Evolutionary conservation across 1,140 invertebrate species (phyloP).

Genomic region (Mycetomoellerius zeteki): DNA sequence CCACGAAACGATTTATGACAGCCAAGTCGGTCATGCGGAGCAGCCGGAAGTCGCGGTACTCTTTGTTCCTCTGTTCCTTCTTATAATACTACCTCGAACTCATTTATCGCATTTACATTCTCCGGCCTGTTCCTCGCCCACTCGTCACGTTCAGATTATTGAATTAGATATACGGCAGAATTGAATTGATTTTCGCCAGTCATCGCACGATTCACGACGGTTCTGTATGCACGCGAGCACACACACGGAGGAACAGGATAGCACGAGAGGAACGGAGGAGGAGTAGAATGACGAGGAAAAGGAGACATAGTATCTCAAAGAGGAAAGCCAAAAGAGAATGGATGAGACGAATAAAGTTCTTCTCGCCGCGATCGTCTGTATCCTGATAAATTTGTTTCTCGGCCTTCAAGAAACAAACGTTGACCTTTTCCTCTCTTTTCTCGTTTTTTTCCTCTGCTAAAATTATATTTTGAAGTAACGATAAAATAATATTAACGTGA

Average conservation of each 20-base stretch:
- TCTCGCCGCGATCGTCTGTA: conserved; percentile 8
- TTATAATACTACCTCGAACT: conserved; percentile 62
- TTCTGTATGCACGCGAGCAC: conserved; percentile 62
- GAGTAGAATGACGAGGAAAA: conserved; percentile 19
- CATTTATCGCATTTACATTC: conserved; percentile 83
- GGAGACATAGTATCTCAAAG: conserved; percentile 18
- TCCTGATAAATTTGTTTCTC: neutral
- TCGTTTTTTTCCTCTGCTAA: neutral
- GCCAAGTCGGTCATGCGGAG: conserved; percentile 70
- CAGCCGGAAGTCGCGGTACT: conserved; percentile 76
- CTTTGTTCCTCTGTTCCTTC: conserved; percentile 72
- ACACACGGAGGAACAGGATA: conserved; percentile 27
- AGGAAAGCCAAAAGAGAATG: conserved; percentile 30
- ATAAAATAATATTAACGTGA: neutral
- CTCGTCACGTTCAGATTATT: conserved; percentile 80
- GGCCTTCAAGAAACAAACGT: neutral
- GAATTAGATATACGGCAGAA: conserved; percentile 83
- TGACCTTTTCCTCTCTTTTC: neutral
- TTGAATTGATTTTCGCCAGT: conserved; percentile 86
- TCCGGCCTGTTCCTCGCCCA: conserved; percentile 71
- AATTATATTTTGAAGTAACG: neutral
- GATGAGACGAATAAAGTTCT: conserved; percentile 25
- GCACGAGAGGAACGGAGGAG: conserved; percentile 15
- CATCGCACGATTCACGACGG: conserved; percentile 74
- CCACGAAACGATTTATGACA: conserved; percentile 80